These are phyloP conservation scores for Euproctis similis DNA, from an alignment of 2,888 invertebrate species.

Conservation along the genomic window DNA sequence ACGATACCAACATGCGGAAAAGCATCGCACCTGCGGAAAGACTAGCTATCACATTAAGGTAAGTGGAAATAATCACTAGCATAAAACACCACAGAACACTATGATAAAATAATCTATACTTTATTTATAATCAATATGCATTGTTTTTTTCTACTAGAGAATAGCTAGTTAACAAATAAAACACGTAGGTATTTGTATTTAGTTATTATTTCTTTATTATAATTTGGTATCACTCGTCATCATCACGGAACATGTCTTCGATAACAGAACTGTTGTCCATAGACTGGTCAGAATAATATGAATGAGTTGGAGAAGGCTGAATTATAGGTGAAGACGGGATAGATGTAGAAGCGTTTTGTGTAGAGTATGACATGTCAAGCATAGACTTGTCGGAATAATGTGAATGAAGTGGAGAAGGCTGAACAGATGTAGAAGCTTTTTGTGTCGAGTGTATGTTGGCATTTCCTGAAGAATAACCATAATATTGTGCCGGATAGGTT, in stretches of 20 bases:
- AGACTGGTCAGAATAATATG: slow-evolving; percentile 19
- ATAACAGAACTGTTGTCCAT: slow-evolving; percentile 16
- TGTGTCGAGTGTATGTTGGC: slow-evolving; percentile 18
- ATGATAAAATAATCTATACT: slow-evolving; percentile 12
- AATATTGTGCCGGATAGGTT: slow-evolving; percentile 9
- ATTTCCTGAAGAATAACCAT: slow-evolving; percentile 13
- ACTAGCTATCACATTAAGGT: slow-evolving; percentile 22
- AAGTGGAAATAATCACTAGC: slow-evolving; percentile 1
- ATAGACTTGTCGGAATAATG: slow-evolving; percentile 20
- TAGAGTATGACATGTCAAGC: slow-evolving; percentile 23
- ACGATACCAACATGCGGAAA: slow-evolving; percentile 13
- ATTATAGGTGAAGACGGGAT: slow-evolving; percentile 6
- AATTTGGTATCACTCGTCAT: slow-evolving; percentile 21
- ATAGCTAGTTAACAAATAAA: slow-evolving; percentile 22
- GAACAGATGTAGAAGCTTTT: slow-evolving; percentile 21
- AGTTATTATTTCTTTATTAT: slow-evolving; percentile 12
- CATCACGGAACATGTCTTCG: slow-evolving; percentile 23
- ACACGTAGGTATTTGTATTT: slow-evolving; percentile 22
- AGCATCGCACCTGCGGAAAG: slow-evolving; percentile 21
- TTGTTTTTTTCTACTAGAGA: slow-evolving; percentile 9
- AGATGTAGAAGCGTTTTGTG: slow-evolving; percentile 20
- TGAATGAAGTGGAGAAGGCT: slow-evolving; percentile 20
- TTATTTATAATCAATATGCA: not conserved
- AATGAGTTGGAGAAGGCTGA: slow-evolving; percentile 16
- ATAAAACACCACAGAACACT: slow-evolving; percentile 13